These are phyloP conservation scores for Leucoptera coffeella DNA, from an alignment of 2,888 invertebrate genomes.

Conservation along the genomic window DNA sequence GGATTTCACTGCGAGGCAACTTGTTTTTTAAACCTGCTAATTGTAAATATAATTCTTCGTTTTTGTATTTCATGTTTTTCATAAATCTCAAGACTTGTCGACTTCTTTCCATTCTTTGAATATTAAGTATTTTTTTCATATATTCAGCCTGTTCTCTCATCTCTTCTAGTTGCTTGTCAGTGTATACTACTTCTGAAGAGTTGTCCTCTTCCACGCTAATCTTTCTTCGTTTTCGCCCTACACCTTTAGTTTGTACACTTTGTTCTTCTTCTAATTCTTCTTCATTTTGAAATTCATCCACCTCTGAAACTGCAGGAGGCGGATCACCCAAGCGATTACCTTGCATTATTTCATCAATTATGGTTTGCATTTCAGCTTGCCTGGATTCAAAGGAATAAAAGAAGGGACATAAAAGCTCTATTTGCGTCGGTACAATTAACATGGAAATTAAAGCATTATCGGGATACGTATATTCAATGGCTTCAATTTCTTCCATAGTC, in stretches of 20 bases:
- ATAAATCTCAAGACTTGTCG: constrained; percentile 13
- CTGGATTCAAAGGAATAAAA: constrained; percentile 57
- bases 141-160: constrained; percentile 17
- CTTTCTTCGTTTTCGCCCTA: too few relatives aligned
- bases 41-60: constrained; percentile 25
- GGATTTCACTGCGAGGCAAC: constrained; percentile 13
- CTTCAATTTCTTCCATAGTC: constrained; percentile 49
- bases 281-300: constrained; percentile 17
- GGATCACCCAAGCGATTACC: constrained; percentile 34
- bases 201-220: constrained; percentile 12
- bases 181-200: constrained; percentile 13
- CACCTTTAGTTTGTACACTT: too few relatives aligned
- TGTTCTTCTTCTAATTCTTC: constrained; percentile 18
- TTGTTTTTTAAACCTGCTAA: constrained; percentile 29
- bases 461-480: constrained; percentile 62
- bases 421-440: constrained; percentile 60
- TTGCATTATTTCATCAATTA: constrained; percentile 31
- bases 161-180: constrained; percentile 20
- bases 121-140: constrained; percentile 16
- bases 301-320: constrained; percentile 24
- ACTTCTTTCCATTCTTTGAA: constrained; percentile 38
- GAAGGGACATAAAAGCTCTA: constrained; percentile 58
- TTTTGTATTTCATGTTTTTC: constrained; percentile 19
- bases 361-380: constrained; percentile 33
- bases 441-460: constrained; percentile 65